A percentile compares a stretch with the other conserved stretches of the same genome.
Evolutionary conservation across 2,113 vertebrate genomes (phyloP).

Genomic region (Cyprinodon variegatus): DNA sequence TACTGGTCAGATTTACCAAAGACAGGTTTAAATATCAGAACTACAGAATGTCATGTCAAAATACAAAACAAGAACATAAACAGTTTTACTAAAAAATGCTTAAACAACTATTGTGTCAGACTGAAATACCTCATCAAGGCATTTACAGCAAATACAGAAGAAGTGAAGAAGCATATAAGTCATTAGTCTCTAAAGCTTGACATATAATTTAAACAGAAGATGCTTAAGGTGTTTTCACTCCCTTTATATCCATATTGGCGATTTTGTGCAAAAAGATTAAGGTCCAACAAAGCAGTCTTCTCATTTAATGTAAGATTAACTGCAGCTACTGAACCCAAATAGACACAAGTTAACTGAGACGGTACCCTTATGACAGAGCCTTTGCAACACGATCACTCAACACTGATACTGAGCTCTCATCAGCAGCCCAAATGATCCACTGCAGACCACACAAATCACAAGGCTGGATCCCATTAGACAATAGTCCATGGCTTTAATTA

Average conservation of each 20-base stretch:
- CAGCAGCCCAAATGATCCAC: constrained; percentile 52
- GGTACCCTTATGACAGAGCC: constrained; percentile 42
- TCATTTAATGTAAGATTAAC: constrained; percentile 27
- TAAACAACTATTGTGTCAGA: too few relatives aligned
- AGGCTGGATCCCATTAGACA: constrained; percentile 11
- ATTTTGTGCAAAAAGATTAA: constrained; percentile 14
- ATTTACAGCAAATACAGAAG: not conserved
- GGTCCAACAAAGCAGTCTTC: constrained; percentile 10
- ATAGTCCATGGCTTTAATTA: constrained; percentile 8
- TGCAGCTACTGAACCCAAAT: constrained; percentile 41
- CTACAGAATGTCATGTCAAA: not conserved
- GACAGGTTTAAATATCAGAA: not conserved
- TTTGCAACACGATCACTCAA: constrained; percentile 59
- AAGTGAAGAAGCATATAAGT: not conserved
- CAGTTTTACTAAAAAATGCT: too few relatives aligned
- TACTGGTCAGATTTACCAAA: not conserved
- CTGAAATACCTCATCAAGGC: not conserved
- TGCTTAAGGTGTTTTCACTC: constrained; percentile 30
- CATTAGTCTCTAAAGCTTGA: not conserved
- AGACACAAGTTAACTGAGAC: constrained; percentile 57
- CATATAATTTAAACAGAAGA: not conserved
- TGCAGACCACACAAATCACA: constrained; percentile 38
- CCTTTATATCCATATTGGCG: constrained; percentile 35
- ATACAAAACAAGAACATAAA: not conserved
- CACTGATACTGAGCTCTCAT: constrained; percentile 61